Percentiles rank a stretch among this genome's conserved stretches.
Conservation (phyloP, 2,888 invertebrate genomes). For the Phytoseiulus persimilis region DNA sequence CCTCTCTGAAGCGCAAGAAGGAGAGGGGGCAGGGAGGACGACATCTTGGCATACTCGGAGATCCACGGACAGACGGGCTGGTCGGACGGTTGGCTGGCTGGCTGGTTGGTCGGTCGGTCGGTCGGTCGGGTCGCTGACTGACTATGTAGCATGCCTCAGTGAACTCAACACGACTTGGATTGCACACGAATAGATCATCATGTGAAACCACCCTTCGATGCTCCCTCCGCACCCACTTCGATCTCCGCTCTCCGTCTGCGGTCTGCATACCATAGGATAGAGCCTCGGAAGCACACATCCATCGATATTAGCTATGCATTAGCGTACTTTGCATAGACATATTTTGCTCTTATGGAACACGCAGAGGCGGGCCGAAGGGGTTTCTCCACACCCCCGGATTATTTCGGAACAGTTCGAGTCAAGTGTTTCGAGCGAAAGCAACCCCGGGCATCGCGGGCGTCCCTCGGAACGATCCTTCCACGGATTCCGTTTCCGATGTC, state of each 20-base stretch:
- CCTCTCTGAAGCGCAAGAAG: not conserved
- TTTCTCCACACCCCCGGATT: not conserved
- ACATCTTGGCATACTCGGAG: not conserved
- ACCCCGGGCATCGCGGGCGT: not conserved
- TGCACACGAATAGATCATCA: not conserved
- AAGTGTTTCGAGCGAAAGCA: not conserved
- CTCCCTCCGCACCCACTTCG: not conserved
- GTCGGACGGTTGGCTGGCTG: not conserved
- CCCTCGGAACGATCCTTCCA: too few relatives aligned
- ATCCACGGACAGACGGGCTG: not conserved
- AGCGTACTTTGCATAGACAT: constrained; percentile 34
- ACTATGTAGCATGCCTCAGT: not conserved
- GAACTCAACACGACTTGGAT: not conserved
- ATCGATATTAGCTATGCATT: constrained; percentile 37
- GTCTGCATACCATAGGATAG: not conserved
- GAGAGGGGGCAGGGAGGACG: not conserved
- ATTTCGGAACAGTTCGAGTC: not conserved
- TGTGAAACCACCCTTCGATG: not conserved
- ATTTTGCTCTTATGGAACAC: not conserved
- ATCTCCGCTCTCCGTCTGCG: not conserved
- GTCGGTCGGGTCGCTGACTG: not conserved
- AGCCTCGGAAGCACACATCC: constrained; percentile 11
- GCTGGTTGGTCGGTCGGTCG: not conserved
- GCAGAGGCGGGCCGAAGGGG: not conserved
- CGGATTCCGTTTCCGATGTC: too few relatives aligned